Evolutionary conservation across 2,113 vertebrate species (phyloP).

Genomic region (Bujurquina vittata): DNA sequence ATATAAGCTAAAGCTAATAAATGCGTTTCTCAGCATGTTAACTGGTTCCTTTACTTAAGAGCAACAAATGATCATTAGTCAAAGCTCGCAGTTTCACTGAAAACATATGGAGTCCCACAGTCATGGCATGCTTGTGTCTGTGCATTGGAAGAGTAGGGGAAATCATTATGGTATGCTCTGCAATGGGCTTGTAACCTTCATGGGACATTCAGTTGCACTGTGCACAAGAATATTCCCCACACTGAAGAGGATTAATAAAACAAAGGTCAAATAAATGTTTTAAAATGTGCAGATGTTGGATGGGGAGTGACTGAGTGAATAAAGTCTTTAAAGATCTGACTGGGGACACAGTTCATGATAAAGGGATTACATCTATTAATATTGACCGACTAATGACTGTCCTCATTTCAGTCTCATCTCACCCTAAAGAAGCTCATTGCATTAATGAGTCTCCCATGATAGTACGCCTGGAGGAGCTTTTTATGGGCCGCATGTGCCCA

Average conservation of each 20-base stretch:
- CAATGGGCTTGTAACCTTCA: slow-evolving; percentile 54
- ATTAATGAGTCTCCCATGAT: slow-evolving; percentile 6
- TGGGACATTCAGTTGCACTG: slow-evolving; percentile 23
- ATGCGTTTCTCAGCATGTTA: background rate
- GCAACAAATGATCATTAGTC: background rate
- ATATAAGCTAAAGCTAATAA: background rate
- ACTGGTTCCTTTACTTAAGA: background rate
- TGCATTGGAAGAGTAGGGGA: background rate
- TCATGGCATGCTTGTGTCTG: background rate
- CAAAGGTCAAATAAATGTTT: slow-evolving; percentile 37
- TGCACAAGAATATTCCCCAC: slow-evolving; percentile 49
- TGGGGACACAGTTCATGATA: background rate
- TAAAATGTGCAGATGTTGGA: slow-evolving; percentile 25
- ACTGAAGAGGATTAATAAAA: slow-evolving; percentile 64
- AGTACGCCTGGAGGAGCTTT: background rate
- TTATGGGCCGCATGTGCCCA: slow-evolving; percentile 11
- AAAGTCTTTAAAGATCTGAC: slow-evolving; percentile 5
- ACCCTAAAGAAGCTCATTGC: background rate
- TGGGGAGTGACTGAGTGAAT: slow-evolving; percentile 17
- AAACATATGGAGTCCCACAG: background rate
- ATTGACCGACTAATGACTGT: slow-evolving; percentile 16
- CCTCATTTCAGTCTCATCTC: slow-evolving; percentile 15
- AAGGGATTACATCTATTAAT: slow-evolving; percentile 37
- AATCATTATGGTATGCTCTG: background rate
- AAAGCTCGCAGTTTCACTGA: background rate